Evolutionary conservation across 2,113 vertebrate genomes (phyloP), one percentile per base, ranked within the genome.

Genomic region (Aphyosemion australe): DNA sequence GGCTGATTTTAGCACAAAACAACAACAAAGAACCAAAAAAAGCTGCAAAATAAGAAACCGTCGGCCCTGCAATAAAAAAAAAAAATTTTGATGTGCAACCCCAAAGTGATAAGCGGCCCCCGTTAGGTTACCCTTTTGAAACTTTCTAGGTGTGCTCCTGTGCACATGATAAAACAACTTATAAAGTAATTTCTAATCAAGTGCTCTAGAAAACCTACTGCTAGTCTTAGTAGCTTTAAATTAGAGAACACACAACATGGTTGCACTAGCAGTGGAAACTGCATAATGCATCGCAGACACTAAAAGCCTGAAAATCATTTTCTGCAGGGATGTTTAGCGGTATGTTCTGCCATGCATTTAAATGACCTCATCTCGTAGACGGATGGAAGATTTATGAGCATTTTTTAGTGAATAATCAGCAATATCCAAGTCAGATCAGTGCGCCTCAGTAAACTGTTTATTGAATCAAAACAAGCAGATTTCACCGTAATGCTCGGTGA

Each of bases 381-480:
- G 47, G 0, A 63, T 79, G 65, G 19, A 69, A 75, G 66, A 88
- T 84, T 84, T 58, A 87, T 74, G 69, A 73, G 78, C 42, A 74
- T 76, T 75, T 69, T 73, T 55, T 64, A 71, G 62, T 68, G 69
- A 79, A 62, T 83, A 75, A 87, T 79, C 70, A 74, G 75, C 69
- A 73, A 87, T 77, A 78, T 82, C 61, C 46, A 67, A 70, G 60
- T 82, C 56, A 58, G 56, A 78, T 72, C 58, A 84, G 71, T 57
- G 59, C 41, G 69, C 51, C 52, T 78, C 61, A 47, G 72, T 74
- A 76, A 87, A 84, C 63, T 47, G 60, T 87, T 88, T 80, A 87
- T 82, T 81, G 54, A 87, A 84, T 83, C 57, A 74, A 87, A 80
- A 76, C 68, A 55, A 70, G 70, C 68, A 78, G 56, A 76, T 77